These are phyloP conservation scores for Notodonta dromedarius DNA, from an alignment of 2,888 invertebrate genomes.

Conservation along the genomic window DNA sequence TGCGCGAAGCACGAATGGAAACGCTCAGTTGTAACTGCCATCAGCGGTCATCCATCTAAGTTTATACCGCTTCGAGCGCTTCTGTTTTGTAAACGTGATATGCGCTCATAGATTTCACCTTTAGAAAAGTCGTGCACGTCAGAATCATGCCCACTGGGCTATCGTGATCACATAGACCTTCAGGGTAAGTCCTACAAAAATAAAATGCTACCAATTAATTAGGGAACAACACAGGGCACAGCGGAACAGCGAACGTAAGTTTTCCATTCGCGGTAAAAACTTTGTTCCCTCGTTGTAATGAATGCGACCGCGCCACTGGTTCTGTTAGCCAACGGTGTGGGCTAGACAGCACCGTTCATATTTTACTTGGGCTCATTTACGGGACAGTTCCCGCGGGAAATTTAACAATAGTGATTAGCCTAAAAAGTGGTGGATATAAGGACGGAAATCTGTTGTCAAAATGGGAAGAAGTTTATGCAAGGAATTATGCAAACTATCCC, in stretches of 20 bases:
- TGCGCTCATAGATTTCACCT: too few species aligned
- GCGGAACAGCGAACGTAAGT: conserved; percentile 48
- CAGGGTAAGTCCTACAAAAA: neutral
- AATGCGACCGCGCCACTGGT: conserved; percentile 56
- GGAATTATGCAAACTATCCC: too few species aligned
- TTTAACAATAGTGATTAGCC: conserved; percentile 1
- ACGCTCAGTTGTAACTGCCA: too few species aligned
- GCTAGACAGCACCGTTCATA: neutral
- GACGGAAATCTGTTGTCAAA: neutral
- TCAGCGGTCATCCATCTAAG: too few species aligned
- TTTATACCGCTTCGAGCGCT: too few species aligned
- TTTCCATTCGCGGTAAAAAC: conserved; percentile 46
- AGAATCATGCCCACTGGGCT: too few species aligned
- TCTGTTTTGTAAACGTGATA: too few species aligned
- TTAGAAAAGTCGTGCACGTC: too few species aligned
- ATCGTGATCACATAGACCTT: too few species aligned
- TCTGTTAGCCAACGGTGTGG: conserved; percentile 22
- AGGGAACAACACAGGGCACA: conserved; percentile 26
- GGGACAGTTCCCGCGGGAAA: neutral
- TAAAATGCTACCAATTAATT: conserved; percentile 17
- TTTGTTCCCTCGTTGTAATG: conserved; percentile 57
- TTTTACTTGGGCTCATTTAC: conserved; percentile 1
- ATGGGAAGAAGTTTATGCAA: neutral
- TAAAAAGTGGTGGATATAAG: neutral
- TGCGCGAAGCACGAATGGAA: too few species aligned